Evolutionary conservation across 2,113 vertebrate species (phyloP).

Genomic region (Rhizomys pruinosus): DNA sequence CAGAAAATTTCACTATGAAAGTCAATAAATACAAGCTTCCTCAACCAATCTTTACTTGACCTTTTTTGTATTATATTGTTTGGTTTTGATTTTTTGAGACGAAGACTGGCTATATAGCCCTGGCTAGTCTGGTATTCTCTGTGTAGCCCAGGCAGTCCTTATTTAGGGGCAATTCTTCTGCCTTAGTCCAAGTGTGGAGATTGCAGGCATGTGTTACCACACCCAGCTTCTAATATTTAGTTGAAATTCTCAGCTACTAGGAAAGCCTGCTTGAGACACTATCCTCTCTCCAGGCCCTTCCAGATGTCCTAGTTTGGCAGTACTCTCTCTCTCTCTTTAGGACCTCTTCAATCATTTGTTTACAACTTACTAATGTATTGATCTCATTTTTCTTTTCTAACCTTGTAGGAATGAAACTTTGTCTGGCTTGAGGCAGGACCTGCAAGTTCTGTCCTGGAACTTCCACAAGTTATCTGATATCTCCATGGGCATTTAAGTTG

Average conservation of each 20-base stretch:
- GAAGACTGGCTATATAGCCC: not conserved
- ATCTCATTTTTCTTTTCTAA: not conserved
- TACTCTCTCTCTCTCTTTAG: not conserved
- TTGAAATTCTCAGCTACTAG: not conserved
- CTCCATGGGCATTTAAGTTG: no score
- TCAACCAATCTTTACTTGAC: not conserved
- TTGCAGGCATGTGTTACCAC: not conserved
- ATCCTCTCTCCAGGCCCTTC: not conserved
- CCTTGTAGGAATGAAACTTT: no score
- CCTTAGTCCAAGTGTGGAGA: not conserved
- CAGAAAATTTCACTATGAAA: slow-evolving; percentile 7
- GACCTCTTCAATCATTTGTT: not conserved
- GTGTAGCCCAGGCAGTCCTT: not conserved
- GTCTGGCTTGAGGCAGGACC: no score
- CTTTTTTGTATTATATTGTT: not conserved
- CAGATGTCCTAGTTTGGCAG: not conserved
- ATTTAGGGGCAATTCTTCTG: not conserved
- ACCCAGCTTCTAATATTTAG: not conserved
- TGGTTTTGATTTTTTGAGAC: not conserved
- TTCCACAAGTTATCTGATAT: no score
- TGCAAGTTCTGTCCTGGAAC: no score
- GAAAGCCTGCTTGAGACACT: not conserved
- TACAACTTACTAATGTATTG: not conserved
- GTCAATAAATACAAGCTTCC: not conserved
- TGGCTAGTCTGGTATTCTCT: not conserved